Conservation (phyloP, 2,888 invertebrate genomes). For the Pseudeuparius sepicola region DNA sequence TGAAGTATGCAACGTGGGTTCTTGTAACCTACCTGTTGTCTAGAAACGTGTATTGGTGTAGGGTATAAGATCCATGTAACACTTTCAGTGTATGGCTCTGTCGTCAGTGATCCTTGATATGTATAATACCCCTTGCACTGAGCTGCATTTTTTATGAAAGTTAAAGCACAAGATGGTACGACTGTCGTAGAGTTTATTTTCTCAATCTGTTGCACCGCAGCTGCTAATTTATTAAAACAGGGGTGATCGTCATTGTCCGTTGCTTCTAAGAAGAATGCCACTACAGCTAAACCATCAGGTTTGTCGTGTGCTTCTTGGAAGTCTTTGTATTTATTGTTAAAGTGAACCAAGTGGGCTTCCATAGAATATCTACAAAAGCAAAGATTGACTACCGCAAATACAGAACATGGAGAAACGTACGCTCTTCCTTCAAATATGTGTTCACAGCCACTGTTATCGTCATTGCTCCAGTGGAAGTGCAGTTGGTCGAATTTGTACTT, state of each 20-base stretch:
- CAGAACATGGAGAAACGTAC: too few relatives aligned
- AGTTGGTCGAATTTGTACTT: conserved; percentile 65
- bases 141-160: conserved; percentile 59
- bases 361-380: conserved; percentile 51
- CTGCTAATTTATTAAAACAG: conserved; percentile 35
- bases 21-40: conserved; percentile 47
- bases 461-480: conserved; percentile 75
- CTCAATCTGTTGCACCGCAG: conserved; percentile 34
- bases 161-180: conserved; percentile 41
- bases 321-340: conserved; percentile 57
- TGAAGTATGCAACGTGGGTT: too few relatives aligned
- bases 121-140: conserved; percentile 61
- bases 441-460: conserved; percentile 67
- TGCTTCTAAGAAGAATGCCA: conserved; percentile 52
- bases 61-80: conserved; percentile 68
- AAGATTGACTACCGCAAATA: too few relatives aligned
- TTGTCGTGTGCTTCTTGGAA: conserved; percentile 55
- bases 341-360: conserved; percentile 73
- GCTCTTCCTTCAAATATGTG: conserved; percentile 64
- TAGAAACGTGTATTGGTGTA: conserved; percentile 56
- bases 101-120: conserved; percentile 62
- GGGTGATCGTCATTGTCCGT: conserved; percentile 37
- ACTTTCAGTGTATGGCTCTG: conserved; percentile 61
- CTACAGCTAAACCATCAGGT: conserved; percentile 60
- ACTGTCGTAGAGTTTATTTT: conserved; percentile 34